Base-by-base conservation (phyloP, 2,113 vertebrate species). In the Lepisosteus osseus region DNA sequence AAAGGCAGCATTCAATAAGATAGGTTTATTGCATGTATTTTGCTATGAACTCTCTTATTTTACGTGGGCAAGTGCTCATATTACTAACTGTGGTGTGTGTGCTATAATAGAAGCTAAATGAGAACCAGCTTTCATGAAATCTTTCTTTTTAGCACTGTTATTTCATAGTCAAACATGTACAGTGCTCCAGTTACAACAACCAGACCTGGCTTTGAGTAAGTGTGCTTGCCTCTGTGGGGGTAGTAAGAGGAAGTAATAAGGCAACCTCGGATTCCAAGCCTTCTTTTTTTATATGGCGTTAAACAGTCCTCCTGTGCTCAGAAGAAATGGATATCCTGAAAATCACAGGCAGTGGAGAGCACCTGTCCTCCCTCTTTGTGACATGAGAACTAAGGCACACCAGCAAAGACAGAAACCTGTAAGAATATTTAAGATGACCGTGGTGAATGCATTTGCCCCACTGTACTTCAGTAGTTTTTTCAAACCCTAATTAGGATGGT, bases 111-210 rank as follows among this genome's bases (percentile, higher is more conserved):
- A 81, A 75, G 70, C 77, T 90, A 92, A 95, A 95, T 94, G 90
- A 90, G 90, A 94, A 94, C 90, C 92, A 92, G 85, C 88, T 92
- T 91, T 86, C 84, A 79, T 64, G 82, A 86, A 88, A 91, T 87
- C 9, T 87, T 89, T 89, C 90, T 88, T 86, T 91, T 63, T 45
- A 70, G 47, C 57, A 67, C 55, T 41, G 15, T 72, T 51, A 14
- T 56, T 17, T 67, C 9, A 47, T 55, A 51, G 72, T 68, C 55
- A 43, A 90, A 90, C 87, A 88, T 90, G 90, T 90, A 86, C 91
- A 89, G 89, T 90, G 89, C 88, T 92, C 91, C 81, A 85, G 86
- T 92, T 92, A 90, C 91, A 88, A 86, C 90, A 88, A 87, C 85
- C 88, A 91, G 90, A 88, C 88, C 81, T 76, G 86, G 86, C 89